A percentile compares a stretch with the other conserved stretches of the same genome.
These are phyloP conservation scores for Aporrectodea caliginosa DNA, from an alignment of 1,140 invertebrate species.

Conservation along the genomic window DNA sequence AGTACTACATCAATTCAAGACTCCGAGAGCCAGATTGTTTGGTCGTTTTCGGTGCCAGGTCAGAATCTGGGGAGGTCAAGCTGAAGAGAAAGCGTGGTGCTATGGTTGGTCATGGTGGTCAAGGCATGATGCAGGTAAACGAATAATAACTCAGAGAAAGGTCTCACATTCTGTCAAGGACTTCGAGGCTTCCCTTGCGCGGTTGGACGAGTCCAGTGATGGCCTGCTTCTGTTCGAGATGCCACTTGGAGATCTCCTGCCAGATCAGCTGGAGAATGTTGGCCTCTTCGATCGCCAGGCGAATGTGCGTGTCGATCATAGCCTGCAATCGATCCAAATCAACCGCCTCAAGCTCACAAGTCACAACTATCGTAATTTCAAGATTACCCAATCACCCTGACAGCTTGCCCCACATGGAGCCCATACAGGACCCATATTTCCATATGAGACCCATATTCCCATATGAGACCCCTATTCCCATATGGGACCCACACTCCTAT, in stretches of 20 bases:
- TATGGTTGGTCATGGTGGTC: neutral
- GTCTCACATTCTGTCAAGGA: slow-evolving; percentile 13
- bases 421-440: too few relatives aligned
- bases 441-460: too few relatives aligned
- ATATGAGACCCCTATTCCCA: too few relatives aligned
- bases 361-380: too few relatives aligned
- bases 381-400: too few relatives aligned
- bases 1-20: neutral
- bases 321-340: too few relatives aligned
- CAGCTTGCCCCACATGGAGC: too few relatives aligned
- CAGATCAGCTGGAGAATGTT: slow-evolving; percentile 21
- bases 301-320: slow-evolving; percentile 16
- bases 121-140: too few relatives aligned
- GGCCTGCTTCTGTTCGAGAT: slow-evolving; percentile 1
- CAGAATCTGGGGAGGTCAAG: too few relatives aligned
- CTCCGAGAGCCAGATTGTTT: neutral
- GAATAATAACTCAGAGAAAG: neutral
- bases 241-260: slow-evolving; percentile 11
- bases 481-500: too few relatives aligned
- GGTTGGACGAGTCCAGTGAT: slow-evolving; percentile 7
- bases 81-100: neutral
- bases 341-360: too few relatives aligned
- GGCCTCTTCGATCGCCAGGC: slow-evolving; percentile 10
- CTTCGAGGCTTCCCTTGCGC: neutral
- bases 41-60: too few relatives aligned